These are phyloP conservation scores for mouse (Mus musculus) DNA, from an alignment of 2,113 vertebrate species.

Conservation along the genomic window GRCm39 chr13:41487501-41488000, in stretches of 20 bases:
- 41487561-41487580: background rate
- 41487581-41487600: background rate
- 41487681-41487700: background rate
- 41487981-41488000: background rate
- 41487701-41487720: background rate
- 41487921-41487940: background rate
- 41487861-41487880: background rate
- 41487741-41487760: background rate
- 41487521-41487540: background rate
- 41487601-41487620: background rate
- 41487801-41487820: background rate
- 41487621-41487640: background rate
- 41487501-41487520: background rate
- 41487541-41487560: background rate
- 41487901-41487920: background rate
- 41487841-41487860: background rate
- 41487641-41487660: background rate
- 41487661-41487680: background rate
- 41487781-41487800: background rate
- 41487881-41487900: background rate
- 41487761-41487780: background rate
- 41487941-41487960: background rate
- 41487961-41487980: background rate
- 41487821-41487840: background rate
- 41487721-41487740: background rate